phyloP scores from a whole-genome alignment of 2,113 vertebrate species.

The Thinocorus orbignyianus region DNA sequence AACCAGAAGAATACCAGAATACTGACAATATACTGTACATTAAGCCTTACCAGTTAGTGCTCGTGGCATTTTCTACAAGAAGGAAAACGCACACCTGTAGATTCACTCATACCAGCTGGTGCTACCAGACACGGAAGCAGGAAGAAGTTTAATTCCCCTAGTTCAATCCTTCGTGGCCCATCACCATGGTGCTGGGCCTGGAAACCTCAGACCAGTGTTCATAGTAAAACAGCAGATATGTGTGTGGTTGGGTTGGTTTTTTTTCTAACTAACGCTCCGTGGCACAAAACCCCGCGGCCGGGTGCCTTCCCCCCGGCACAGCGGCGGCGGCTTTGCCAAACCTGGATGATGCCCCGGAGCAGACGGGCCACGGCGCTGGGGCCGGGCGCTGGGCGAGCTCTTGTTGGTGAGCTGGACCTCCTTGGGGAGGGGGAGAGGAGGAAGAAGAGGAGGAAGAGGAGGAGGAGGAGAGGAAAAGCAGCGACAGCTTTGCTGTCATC shows the following conservation, averaged over 20 bases:
- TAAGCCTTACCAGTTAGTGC: conserved; percentile 83
- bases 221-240: conserved; percentile 62
- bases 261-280: conserved; percentile 31
- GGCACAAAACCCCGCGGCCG: background rate
- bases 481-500: conserved; percentile 4
- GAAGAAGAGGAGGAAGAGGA: conserved; percentile 1
- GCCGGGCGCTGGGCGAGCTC: conserved; percentile 47
- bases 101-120: conserved; percentile 74
- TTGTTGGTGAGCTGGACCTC: conserved; percentile 36
- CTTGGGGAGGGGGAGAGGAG: background rate
- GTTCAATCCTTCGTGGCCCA: conserved; percentile 60
- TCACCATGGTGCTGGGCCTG: conserved; percentile 59
- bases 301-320: background rate
- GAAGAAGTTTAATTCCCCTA: conserved; percentile 53
- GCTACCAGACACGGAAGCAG: conserved; percentile 63
- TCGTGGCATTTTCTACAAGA: conserved; percentile 74
- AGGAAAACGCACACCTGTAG: conserved; percentile 80
- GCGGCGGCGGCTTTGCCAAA: background rate
- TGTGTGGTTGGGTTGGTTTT: background rate
- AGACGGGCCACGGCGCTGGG: conserved; percentile 50
- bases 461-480: conserved; percentile 43
- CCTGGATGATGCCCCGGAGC: conserved; percentile 16
- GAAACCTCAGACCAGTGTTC: conserved; percentile 71
- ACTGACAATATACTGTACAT: conserved; percentile 96
- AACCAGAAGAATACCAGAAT: conserved; percentile 90